phyloP scores from a whole-genome alignment of 2,113 vertebrate species.

The Chlorodrepanis virens region DNA sequence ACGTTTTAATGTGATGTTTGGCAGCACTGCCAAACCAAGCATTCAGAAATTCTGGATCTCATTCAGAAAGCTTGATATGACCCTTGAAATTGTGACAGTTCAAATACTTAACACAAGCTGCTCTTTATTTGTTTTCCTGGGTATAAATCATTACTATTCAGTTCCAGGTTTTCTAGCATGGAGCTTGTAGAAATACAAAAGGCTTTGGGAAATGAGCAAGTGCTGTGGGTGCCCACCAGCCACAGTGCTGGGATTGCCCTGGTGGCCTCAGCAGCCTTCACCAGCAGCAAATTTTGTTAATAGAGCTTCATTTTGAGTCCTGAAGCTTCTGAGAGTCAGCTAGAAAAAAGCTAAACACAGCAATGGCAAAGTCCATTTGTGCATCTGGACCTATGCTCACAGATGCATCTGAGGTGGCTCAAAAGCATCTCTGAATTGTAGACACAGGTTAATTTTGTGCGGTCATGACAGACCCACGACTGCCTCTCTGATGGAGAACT shows the following conservation, averaged over 20 bases:
- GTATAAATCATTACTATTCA: neutral
- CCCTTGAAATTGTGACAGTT: neutral
- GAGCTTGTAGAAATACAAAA: neutral
- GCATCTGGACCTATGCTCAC: neutral
- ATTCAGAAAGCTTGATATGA: neutral
- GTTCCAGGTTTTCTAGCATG: neutral
- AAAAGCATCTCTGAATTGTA: neutral
- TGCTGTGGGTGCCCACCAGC: fast-evolving
- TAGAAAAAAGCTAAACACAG: neutral
- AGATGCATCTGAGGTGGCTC: neutral
- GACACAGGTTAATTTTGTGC: neutral
- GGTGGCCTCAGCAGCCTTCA: neutral
- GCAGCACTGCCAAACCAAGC: neutral
- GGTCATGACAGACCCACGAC: neutral
- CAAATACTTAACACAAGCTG: neutral
- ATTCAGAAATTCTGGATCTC: neutral
- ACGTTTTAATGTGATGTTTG: neutral
- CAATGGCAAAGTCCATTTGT: neutral
- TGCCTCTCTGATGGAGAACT: neutral
- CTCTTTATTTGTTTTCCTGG: neutral
- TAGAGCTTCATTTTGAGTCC: neutral
- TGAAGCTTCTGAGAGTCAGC: neutral
- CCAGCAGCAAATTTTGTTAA: neutral
- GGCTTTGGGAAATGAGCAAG: neutral
- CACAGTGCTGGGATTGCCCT: no score